Conservation (phyloP, 2,113 vertebrate species). For the Eubucco bourcierii region DNA sequence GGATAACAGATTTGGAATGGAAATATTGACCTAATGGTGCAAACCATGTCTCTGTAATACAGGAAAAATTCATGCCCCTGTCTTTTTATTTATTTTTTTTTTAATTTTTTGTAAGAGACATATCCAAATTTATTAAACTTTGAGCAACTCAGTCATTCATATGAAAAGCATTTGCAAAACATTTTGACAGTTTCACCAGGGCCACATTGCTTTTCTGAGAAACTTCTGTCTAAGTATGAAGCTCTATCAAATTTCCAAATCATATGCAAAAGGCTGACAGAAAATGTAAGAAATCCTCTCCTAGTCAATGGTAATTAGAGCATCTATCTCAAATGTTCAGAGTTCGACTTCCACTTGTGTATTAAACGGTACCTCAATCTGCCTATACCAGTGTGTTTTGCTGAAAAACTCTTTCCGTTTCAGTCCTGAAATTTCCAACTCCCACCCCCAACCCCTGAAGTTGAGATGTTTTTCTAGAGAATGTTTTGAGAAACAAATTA, state of each 20-base stretch:
- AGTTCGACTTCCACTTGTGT: background rate
- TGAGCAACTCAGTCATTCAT: background rate
- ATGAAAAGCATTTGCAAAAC: background rate
- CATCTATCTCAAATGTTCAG: background rate
- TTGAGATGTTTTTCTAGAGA: background rate
- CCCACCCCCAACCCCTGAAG: background rate
- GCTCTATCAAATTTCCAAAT: background rate
- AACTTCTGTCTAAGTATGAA: background rate
- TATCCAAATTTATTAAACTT: background rate
- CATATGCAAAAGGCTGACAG: background rate
- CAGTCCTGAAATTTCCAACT: background rate
- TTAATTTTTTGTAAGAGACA: background rate
- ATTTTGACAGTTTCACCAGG: background rate
- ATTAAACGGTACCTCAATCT: background rate
- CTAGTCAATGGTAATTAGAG: background rate
- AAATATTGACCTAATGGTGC: background rate
- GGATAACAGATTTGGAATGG: conserved; percentile 9
- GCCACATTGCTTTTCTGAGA: background rate
- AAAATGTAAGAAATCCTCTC: background rate
- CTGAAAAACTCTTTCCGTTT: background rate
- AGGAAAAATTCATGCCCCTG: background rate
- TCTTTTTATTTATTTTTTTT: background rate
- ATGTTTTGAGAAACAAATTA: background rate
- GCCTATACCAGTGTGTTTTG: background rate
- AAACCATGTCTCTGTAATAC: background rate